Evolutionary conservation across 2,888 invertebrate species (phyloP).

Genomic region (Stenurella melanura): DNA sequence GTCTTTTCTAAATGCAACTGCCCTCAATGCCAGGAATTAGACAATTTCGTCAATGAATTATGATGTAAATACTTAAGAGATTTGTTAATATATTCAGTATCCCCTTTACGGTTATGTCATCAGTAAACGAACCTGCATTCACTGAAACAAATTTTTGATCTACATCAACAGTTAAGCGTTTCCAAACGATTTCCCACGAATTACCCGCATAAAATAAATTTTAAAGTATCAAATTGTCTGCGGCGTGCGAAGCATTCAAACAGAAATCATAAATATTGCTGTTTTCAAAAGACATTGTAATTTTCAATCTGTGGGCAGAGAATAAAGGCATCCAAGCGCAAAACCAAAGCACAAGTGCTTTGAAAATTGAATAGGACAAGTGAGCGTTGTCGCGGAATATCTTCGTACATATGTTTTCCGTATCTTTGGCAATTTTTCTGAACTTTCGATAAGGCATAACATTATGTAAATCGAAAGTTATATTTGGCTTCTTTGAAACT

Average conservation of each 20-base stretch:
- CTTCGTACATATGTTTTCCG: conserved; percentile 35
- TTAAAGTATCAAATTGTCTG: conserved; percentile 29
- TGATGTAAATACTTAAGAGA: no score
- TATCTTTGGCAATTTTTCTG: conserved; percentile 14
- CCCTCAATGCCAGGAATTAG: no score
- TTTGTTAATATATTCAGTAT: no score
- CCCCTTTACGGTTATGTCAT: background rate
- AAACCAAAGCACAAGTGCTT: conserved; percentile 50
- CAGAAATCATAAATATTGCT: conserved; percentile 55
- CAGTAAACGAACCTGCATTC: background rate
- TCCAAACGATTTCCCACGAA: conserved; percentile 36
- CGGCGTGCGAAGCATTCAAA: conserved; percentile 43
- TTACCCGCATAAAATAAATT: conserved; percentile 22
- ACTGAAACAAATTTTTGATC: background rate
- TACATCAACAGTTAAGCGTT: conserved; percentile 16
- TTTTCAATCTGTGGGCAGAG: conserved; percentile 52
- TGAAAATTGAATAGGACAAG: conserved; percentile 50
- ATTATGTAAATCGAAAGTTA: conserved; percentile 32
- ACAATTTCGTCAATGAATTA: no score
- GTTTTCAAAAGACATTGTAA: conserved; percentile 49
- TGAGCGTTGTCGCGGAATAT: conserved; percentile 45
- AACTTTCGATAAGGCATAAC: conserved; percentile 21
- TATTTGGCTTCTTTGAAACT: conserved; percentile 25
- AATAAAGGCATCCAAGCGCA: conserved; percentile 50
- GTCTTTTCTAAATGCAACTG: no score